These are phyloP conservation scores for Seriola dumerili DNA, from an alignment of 2,113 vertebrate genomes.

Conservation along the genomic window DNA sequence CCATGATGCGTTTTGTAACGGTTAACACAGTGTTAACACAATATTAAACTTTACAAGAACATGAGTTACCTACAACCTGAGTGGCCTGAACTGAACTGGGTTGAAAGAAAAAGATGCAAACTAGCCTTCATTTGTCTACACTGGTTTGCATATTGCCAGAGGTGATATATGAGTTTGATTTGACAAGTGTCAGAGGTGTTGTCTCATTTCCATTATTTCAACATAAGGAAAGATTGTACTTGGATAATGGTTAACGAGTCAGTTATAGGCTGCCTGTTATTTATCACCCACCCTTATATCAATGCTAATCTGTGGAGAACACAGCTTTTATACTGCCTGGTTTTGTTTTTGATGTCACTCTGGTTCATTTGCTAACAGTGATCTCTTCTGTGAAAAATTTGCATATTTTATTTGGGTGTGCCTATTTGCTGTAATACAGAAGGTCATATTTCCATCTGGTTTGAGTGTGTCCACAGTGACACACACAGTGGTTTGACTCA, in stretches of 20 bases:
- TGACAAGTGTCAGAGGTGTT: conserved; percentile 41
- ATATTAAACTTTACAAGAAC: conserved; percentile 4
- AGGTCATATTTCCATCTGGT: conserved; percentile 19
- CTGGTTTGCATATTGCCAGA: neutral
- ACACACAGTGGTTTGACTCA: neutral
- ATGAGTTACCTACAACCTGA: neutral
- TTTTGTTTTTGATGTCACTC: conserved; percentile 39
- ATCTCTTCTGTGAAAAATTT: conserved; percentile 28
- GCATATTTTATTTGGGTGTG: conserved; percentile 35
- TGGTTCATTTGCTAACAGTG: conserved; percentile 28
- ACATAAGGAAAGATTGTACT: conserved; percentile 28
- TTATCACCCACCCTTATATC: conserved; percentile 45
- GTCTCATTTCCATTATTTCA: conserved; percentile 54
- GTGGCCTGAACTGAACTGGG: neutral
- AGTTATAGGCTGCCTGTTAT: conserved; percentile 39
- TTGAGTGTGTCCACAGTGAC: neutral
- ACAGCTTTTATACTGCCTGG: conserved; percentile 27
- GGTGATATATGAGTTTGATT: conserved; percentile 44
- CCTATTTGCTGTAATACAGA: neutral
- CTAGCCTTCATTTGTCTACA: neutral
- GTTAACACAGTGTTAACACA: neutral
- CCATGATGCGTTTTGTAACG: neutral
- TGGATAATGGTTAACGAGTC: conserved; percentile 52
- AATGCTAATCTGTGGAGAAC: conserved; percentile 43
- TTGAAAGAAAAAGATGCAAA: conserved; percentile 19